Evolutionary conservation across 2,888 invertebrate genomes (phyloP).

Genomic region (Nemapogon koenigi): DNA sequence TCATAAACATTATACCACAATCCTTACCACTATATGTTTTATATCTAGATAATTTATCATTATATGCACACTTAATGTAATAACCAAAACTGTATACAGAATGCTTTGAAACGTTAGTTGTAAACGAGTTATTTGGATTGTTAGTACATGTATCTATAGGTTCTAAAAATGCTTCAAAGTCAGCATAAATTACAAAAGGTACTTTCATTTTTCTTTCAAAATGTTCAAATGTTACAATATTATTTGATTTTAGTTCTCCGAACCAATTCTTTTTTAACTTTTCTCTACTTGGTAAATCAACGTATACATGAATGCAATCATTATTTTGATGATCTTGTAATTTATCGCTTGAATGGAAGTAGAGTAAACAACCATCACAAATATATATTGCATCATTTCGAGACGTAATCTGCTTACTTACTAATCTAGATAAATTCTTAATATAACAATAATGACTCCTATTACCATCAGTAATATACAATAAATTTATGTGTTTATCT

Average conservation of each 20-base stretch:
- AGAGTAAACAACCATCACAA: no score
- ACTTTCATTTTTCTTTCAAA: background rate
- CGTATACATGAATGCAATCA: background rate
- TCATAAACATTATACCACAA: background rate
- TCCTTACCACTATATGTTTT: slow-evolving; percentile 1
- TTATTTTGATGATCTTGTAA: no score
- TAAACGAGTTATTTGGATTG: background rate
- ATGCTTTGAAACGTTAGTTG: background rate
- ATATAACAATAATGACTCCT: no score
- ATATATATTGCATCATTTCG: no score
- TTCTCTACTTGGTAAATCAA: background rate
- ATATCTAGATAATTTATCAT: slow-evolving; percentile 1
- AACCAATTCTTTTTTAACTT: background rate
- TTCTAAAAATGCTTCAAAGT: slow-evolving; percentile 2
- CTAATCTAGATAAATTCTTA: no score
- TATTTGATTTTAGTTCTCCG: background rate
- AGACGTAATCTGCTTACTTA: no score
- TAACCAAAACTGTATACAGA: slow-evolving; percentile 1
- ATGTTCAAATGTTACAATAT: background rate
- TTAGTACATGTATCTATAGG: slow-evolving; percentile 1
- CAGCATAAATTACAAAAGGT: slow-evolving; percentile 4
- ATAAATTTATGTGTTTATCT: no score
- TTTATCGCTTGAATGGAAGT: no score
- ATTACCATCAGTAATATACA: no score
- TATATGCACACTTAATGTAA: background rate